Conservation (phyloP, 2,888 invertebrate species). For the Trachelus tabidus region DNA sequence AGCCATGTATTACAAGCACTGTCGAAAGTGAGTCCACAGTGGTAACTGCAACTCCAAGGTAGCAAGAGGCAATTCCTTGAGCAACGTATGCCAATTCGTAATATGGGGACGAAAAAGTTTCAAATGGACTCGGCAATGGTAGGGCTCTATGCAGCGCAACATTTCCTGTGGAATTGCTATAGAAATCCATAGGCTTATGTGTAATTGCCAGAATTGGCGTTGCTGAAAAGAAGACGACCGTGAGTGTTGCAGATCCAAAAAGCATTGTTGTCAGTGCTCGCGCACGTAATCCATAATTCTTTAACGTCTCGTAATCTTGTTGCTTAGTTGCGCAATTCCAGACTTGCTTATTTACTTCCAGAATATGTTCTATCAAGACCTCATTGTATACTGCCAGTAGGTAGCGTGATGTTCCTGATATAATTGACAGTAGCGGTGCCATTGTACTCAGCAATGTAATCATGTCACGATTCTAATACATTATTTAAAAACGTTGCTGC, state of each 20-base stretch:
- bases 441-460: neutral
- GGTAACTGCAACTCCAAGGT: neutral
- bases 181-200: neutral
- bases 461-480: neutral
- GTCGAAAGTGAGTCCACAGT: neutral
- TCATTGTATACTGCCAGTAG: neutral
- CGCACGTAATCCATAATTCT: neutral
- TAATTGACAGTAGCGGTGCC: neutral
- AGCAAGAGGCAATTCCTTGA: neutral
- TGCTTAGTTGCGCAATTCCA: neutral
- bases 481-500: neutral
- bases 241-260: neutral
- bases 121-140: neutral
- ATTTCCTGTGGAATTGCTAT: neutral
- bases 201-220: neutral
- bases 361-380: neutral
- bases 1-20: neutral
- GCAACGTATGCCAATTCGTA: neutral
- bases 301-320: neutral
- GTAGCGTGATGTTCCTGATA: neutral
- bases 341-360: neutral
- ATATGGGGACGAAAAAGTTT: neutral
- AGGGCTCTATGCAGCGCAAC: neutral
- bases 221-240: neutral
- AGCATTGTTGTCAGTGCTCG: neutral